Base-by-base conservation (phyloP, 2,113 vertebrate species). In the Perccottus glenii region DNA sequence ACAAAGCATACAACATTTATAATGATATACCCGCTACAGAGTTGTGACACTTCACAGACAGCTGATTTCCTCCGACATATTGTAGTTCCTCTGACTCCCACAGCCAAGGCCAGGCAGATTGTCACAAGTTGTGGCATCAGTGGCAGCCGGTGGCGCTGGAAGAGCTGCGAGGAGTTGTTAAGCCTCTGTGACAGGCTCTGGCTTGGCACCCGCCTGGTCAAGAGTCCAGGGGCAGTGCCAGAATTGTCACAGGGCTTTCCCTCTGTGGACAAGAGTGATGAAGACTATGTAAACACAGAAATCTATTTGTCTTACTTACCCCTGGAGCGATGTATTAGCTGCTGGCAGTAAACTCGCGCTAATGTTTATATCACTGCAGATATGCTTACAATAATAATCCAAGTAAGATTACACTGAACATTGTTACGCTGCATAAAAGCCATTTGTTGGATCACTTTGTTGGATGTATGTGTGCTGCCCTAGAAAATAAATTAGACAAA, bases 221-320 rank as follows among this genome's bases (percentile, higher is more conserved):
- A 14, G 47, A 65, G 60, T 57, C 68, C 40, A 57, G 12, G 15
- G 49, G 59, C 67, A 64, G 60, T 64, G 46, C 72, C 56, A 11
- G 60, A 83, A 73, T 81, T 81, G 78, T 75, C 68, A 56, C 70
- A 64, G 73, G 76, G 73, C 68, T 86, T 80, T 75, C 70, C 72
- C 64, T 40, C 67, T 40, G 47, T 68, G 70, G 60, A 45, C 60
- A 65, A 2, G 59, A 62, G 45, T 53, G 19, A 60, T 67, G 11
- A 57, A 64, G 14, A 40, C n/a, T 11, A 16, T 7, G 48, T 53
- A 14, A 43, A 33, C 32, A 33, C 6, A 2, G 33, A 55, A 67
- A 19, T 35, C 27, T 56, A 6, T 40, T 49, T 33, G 45, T 40
- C 45, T 55, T 55, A 42, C 56, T 2, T 53, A n/a, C 6, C 27